Base-by-base conservation (phyloP, 53 echinoderm and acorn worm genomes). In the Astropecten irregularis region DNA sequence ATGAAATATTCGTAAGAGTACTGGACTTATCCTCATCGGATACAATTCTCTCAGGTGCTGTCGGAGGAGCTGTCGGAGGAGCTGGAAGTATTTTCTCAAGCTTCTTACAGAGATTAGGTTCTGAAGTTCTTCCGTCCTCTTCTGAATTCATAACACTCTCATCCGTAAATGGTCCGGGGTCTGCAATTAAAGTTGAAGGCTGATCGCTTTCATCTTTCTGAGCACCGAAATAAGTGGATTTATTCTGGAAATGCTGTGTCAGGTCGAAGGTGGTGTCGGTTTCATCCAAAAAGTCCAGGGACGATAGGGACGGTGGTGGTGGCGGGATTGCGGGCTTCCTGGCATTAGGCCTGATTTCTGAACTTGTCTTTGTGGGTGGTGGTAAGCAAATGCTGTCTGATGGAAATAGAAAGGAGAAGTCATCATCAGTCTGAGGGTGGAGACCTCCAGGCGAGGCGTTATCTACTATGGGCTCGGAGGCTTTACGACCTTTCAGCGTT, bases 211-310 rank as follows among this genome's bases (percentile, higher is more conserved):
- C n/a, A n/a, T n/a, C n/a, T n/a, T n/a, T n/a, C n/a, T n/a, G 64
- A 64, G 18, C 35, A 16, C 64, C 64, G 8, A 64, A 64, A 64
- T 36, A 16, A 37, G 14, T 16, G 3, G 64, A 26, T 33, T 62
- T 20, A 0, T 31, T 79, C 47, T 48, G 40, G 34, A 79, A 79
- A 48, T 79, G 79, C 49, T 79, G 79, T 32, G 61, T 79, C 2
- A 79, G 34, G 33, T 79, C 61, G 29, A 79, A 46, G 47, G 60
- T 62, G 30, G 32, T 47, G 20, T 79, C 79, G 53, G 91, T 82
- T 19, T 96, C 96, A 50, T 96, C 96, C 28, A 96, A 77, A 23
- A 91, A 67, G 71, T 96, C 96, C 32, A 96, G 89, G 54, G 91
- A 89, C 15, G 96, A 93, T 0, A 93, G 67, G 15, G 91, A 87